phyloP scores from a whole-genome alignment of 1,140 invertebrate genomes.

The Zaprionus africanus region DNA sequence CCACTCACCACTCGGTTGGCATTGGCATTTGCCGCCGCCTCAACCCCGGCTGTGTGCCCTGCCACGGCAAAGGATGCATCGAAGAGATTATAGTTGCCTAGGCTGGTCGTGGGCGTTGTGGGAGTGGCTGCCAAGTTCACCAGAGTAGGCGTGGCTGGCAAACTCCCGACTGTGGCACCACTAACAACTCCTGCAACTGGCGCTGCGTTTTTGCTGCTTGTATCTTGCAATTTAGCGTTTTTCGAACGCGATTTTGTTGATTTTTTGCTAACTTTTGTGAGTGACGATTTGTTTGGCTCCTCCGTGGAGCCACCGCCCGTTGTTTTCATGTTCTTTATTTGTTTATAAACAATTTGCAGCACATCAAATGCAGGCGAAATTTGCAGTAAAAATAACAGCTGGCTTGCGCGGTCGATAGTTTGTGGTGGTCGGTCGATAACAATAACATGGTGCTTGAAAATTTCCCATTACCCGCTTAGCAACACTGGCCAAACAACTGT shows the following conservation, averaged over 20 bases:
- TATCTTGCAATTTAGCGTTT: slow-evolving; percentile 61
- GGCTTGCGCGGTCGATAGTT: background rate
- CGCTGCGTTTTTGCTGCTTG: slow-evolving; percentile 41
- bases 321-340: slow-evolving; percentile 65
- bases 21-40: slow-evolving; percentile 27
- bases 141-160: slow-evolving; percentile 60
- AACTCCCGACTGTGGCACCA: slow-evolving; percentile 43
- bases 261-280: slow-evolving; percentile 72
- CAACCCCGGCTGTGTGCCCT: slow-evolving; percentile 24
- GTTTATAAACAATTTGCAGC: slow-evolving; percentile 16
- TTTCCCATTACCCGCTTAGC: background rate
- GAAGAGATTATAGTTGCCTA: slow-evolving; percentile 64
- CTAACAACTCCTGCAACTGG: slow-evolving; percentile 20
- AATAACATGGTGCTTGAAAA: background rate
- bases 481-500: slow-evolving; percentile 32
- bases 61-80: slow-evolving; percentile 65
- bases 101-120: slow-evolving; percentile 68
- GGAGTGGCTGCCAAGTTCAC: slow-evolving; percentile 69
- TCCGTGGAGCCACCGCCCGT: slow-evolving; percentile 56
- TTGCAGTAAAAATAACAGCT: slow-evolving; percentile 28
- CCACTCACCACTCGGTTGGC: slow-evolving; percentile 42
- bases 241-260: slow-evolving; percentile 77
- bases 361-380: background rate
- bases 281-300: slow-evolving; percentile 61
- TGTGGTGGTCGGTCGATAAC: slow-evolving; percentile 6